phyloP scores from a whole-genome alignment of 37 sponge, comb jelly and placozoan genomes.

The Cladorhizidae sp. region DNA sequence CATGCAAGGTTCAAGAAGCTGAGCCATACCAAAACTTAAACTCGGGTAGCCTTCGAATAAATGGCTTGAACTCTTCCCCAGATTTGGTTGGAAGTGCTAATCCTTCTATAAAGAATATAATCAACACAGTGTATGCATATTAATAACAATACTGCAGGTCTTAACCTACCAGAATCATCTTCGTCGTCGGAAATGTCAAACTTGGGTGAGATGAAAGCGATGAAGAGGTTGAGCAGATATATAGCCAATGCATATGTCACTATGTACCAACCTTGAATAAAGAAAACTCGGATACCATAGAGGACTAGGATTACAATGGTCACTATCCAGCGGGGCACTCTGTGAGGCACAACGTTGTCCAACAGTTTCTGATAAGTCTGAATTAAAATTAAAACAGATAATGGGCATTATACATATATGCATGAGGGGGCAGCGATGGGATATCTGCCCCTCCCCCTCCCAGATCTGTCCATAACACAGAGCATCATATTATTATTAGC shows the following conservation, averaged over 20 bases:
- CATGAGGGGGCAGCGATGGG: too few species aligned
- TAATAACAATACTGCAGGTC: not conserved
- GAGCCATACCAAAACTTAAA: slow-evolving; percentile 92
- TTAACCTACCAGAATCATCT: slow-evolving; percentile 10
- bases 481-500: too few species aligned
- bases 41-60: slow-evolving; percentile 90
- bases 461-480: too few species aligned
- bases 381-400: not conserved
- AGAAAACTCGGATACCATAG: slow-evolving; percentile 54
- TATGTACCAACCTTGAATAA: slow-evolving; percentile 91
- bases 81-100: slow-evolving; percentile 79
- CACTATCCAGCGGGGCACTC: slow-evolving; percentile 61
- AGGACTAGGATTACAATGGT: slow-evolving; percentile 31
- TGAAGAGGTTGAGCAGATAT: slow-evolving; percentile 85
- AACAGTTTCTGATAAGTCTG: slow-evolving; percentile 81
- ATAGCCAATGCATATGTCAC: slow-evolving; percentile 91
- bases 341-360: slow-evolving; percentile 68
- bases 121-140: not conserved
- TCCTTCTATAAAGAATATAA: slow-evolving; percentile 60
- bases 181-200: slow-evolving; percentile 87
- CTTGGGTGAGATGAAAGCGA: slow-evolving; percentile 94
- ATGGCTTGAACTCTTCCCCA: slow-evolving; percentile 93
- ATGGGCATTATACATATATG: too few species aligned
- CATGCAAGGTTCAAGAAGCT: too few species aligned
- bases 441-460: too few species aligned